Evolutionary conservation across 2,113 vertebrate genomes (phyloP), one percentile per base, ranked within the genome.

Genomic region (Vidua macroura): DNA sequence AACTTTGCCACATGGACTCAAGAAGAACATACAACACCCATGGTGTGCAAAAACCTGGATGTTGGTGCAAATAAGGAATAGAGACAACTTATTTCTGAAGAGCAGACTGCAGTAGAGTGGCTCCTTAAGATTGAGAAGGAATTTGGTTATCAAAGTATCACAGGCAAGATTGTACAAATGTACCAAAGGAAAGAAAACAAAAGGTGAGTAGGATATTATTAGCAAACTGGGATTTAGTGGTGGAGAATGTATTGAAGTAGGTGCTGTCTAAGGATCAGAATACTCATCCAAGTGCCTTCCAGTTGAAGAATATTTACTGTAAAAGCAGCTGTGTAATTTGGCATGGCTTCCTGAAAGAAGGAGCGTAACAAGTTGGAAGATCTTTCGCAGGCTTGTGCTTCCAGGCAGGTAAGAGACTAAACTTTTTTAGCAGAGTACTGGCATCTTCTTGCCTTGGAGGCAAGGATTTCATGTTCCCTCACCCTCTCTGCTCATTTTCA

Each of bases 271-370:
- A 91, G 77, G 35, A 86, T 30, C 52, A 70, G 69, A 68, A 76
- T 14, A 58, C 15, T 87, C 48, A 77, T 73, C 15, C 49, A 91
- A 76, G 35, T 79, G 74, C 62, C 35, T 78, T 87, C 33, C 66
- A 91, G 33, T 3, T 55, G 55, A 13, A 95, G 33, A 94, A 88
- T 24, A 21, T 0, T 63, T 92, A 41, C 66, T 93, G 62, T 76
- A 88, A 91, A 72, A 94, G 62, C 49, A 89, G 39, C 78, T 68
- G 70, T 35, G 46, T 44, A 90, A 90, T 69, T 84, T 93, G 78
- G 55, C 84, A 59, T 28, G 60, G 56, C 33, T 78, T 84, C 81
- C 56, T 75, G 27, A 83, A 78, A 68, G 30, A 55, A 81, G 41
- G 19, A 77, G 59, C 30, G 39, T 10, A 62, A 59, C 4, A 43